A percentile compares a stretch with the other conserved stretches of the same genome.
These are phyloP conservation scores for Alaudala cheleensis DNA, from an alignment of 2,113 vertebrate species.

Conservation along the genomic window DNA sequence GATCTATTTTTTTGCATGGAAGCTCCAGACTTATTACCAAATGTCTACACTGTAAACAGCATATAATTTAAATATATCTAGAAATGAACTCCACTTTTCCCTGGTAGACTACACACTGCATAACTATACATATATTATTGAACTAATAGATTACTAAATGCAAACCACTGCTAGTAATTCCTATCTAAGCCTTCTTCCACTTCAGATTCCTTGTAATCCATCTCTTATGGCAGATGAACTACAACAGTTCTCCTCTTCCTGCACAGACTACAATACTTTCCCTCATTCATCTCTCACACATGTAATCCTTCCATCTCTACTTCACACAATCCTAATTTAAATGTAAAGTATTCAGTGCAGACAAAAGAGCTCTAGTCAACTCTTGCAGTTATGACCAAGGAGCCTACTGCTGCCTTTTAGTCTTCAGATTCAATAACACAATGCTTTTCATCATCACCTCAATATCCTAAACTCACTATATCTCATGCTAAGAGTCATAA, in stretches of 20 bases:
- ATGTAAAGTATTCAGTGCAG: conserved; percentile 58
- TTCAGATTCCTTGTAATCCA: conserved; percentile 63
- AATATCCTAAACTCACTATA: conserved; percentile 18
- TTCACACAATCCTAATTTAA: conserved; percentile 69
- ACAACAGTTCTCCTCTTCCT: conserved; percentile 54
- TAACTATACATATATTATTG: background rate
- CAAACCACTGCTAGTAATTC: conserved; percentile 63
- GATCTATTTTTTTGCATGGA: background rate
- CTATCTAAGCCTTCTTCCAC: conserved; percentile 55
- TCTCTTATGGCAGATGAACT: conserved; percentile 60
- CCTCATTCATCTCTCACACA: conserved; percentile 60
- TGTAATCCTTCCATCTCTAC: conserved; percentile 68
- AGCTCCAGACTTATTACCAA: background rate
- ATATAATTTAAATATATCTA: conserved; percentile 18
- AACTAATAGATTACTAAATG: conserved; percentile 64
- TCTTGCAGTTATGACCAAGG: conserved; percentile 25
- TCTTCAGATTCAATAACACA: conserved; percentile 19
- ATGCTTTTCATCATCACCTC: conserved; percentile 13
- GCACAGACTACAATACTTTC: conserved; percentile 42
- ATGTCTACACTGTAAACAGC: background rate
- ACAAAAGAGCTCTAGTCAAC: conserved; percentile 41
- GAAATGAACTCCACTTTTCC: conserved; percentile 29
- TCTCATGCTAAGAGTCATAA: background rate
- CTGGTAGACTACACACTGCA: background rate
- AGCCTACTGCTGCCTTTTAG: conserved; percentile 16